These are phyloP conservation scores for Ormyrus pomaceus DNA, from an alignment of 2,888 invertebrate genomes.

Conservation along the genomic window DNA sequence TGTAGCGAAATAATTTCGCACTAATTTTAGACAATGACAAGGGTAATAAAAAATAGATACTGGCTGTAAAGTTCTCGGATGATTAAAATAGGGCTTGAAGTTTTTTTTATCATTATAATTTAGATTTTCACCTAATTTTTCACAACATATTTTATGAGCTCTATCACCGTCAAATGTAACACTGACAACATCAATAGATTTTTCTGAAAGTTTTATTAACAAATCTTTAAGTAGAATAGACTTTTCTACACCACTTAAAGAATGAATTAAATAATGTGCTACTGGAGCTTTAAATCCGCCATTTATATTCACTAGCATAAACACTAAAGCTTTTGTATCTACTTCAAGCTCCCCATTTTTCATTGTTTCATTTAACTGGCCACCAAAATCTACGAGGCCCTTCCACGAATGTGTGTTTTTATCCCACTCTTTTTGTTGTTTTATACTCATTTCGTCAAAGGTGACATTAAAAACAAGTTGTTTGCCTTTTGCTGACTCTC, in stretches of 20 bases:
- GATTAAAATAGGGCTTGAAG: too few relatives aligned
- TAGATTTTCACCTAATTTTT: constrained; percentile 20
- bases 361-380: constrained; percentile 29
- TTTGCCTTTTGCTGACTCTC: constrained; percentile 38
- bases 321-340: constrained; percentile 47
- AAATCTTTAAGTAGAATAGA: constrained; percentile 46
- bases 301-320: constrained; percentile 54
- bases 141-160: constrained; percentile 40
- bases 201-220: constrained; percentile 29
- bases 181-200: constrained; percentile 44
- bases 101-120: too few relatives aligned
- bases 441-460: constrained; percentile 55
- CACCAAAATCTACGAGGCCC: constrained; percentile 38
- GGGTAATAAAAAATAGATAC: constrained; percentile 51
- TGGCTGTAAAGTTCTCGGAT: background rate
- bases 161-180: constrained; percentile 52
- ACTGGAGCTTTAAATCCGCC: constrained; percentile 50
- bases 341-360: constrained; percentile 15
- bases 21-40: constrained; percentile 48
- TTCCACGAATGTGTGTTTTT: constrained; percentile 47
- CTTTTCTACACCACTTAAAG: constrained; percentile 42
- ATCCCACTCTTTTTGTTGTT: constrained; percentile 38
- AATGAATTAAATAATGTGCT: constrained; percentile 47
- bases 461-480: constrained; percentile 54
- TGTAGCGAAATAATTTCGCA: constrained; percentile 49